Base-by-base conservation (phyloP, 2,113 vertebrate genomes). In the Fregetta grallaria region DNA sequence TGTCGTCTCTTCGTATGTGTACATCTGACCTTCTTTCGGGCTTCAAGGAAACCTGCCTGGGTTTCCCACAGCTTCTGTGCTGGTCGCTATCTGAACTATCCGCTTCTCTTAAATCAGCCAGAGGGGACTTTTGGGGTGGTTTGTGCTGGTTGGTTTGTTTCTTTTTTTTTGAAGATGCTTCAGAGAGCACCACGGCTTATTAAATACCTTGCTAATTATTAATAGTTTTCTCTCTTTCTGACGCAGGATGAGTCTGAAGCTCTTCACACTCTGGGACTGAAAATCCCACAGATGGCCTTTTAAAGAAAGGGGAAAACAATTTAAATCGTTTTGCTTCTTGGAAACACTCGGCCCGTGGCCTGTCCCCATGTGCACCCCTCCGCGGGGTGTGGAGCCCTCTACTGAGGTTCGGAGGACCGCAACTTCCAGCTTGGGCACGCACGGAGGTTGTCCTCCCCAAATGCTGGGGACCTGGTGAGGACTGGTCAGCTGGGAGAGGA, bases 1-100 rank as follows among this genome's bases (percentile, higher is more conserved):
- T 32, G 21, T 13, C 5, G 1, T 25, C 70, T 74, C 65, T 63
- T 67, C 6, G 7, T 7, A 15, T 0, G 0, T 4, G 36, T 14
- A 30, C 11, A 42, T 49, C 7, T 61, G 21, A 78, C 30, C n/a
- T 83, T 58, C 36, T 55, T 75, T 13, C 0, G 9, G 44, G 26
- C 44, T 56, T 76, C 87, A 65, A n/a, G 66, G 30, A 81, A 90
- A 76, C 13, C 36, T 58, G 27, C 15, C 23, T 2, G 1, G 32
- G 21, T 16, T 82, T 62, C 40, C 66, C 52, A 52, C 47, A 84
- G 72, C 38, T 80, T n/a, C 61, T 81, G 29, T 9, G 10, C 44
- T 50, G 15, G 56, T 10, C 11, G 0, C 34, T 17, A 11, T 9
- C 38, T 52, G 27, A 79, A 18, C 42, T 16, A 30, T 8, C 20